Evolutionary conservation across 2,113 vertebrate genomes (phyloP).

Genomic region (Aphyosemion australe): DNA sequence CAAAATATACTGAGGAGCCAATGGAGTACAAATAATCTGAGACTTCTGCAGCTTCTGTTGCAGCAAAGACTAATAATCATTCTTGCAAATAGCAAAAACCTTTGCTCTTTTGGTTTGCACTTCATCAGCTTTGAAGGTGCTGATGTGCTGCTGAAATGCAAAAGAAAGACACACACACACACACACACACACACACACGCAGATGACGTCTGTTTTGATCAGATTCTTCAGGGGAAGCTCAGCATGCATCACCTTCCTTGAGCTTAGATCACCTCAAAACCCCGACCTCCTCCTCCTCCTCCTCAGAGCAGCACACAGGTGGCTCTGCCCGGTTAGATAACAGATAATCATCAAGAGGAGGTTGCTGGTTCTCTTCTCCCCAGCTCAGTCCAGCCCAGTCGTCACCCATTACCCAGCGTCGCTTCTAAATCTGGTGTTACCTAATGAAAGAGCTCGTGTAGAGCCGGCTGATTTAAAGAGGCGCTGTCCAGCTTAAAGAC

Average conservation of each 20-base stretch:
- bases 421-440: constrained; percentile 69
- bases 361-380: constrained; percentile 36
- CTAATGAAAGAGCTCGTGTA: constrained; percentile 70
- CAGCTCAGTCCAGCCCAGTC: constrained; percentile 27
- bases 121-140: too few species aligned
- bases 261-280: constrained; percentile 29
- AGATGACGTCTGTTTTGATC: too few species aligned
- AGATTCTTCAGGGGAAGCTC: too few species aligned
- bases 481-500: constrained; percentile 51
- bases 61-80: too few species aligned
- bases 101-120: too few species aligned
- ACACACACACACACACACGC: too few species aligned
- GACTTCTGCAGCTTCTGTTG: too few species aligned
- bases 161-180: too few species aligned
- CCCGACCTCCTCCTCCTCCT: constrained; percentile 15
- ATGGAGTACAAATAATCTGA: background rate
- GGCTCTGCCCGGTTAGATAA: constrained; percentile 70
- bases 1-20: background rate
- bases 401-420: constrained; percentile 49
- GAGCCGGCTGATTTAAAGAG: constrained; percentile 56
- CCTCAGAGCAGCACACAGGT: constrained; percentile 48
- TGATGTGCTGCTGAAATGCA: too few species aligned
- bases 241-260: background rate
- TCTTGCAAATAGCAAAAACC: too few species aligned
- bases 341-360: constrained; percentile 69